phyloP scores from a whole-genome alignment of 2,797 vertebrate genomes.

The Staurois parvus region DNA sequence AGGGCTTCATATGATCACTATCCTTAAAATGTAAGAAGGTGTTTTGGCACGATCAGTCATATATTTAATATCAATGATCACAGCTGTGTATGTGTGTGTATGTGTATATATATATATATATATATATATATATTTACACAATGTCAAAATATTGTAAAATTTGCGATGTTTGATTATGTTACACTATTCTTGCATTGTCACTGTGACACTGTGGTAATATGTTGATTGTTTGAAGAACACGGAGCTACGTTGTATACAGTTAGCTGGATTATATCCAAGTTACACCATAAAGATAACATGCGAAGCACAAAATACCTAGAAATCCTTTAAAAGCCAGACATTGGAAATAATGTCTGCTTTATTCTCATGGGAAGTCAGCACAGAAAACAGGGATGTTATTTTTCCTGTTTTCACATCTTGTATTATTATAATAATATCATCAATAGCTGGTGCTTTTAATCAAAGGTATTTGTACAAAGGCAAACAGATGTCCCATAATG shows the following conservation, averaged over 20 bases:
- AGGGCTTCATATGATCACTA: too few relatives aligned
- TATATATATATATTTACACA: too few relatives aligned
- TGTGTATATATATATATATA: too few relatives aligned
- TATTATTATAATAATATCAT: constrained; percentile 16
- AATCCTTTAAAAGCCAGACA: constrained; percentile 34
- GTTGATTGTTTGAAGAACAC: constrained; percentile 8
- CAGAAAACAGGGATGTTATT: constrained; percentile 45
- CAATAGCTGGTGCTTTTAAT: constrained; percentile 24
- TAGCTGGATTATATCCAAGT: constrained; percentile 5
- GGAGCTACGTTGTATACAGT: constrained; percentile 9
- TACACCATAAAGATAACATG: constrained; percentile 37
- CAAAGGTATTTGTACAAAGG: constrained; percentile 30
- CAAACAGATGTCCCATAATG: constrained; percentile 31
- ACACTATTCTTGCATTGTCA: not conserved
- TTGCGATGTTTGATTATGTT: not conserved
- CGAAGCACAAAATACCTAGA: constrained; percentile 1
- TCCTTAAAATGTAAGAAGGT: too few relatives aligned
- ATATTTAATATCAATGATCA: too few relatives aligned
- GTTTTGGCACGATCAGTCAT: too few relatives aligned
- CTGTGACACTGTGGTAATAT: not conserved
- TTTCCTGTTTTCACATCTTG: constrained; percentile 42
- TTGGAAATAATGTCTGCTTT: constrained; percentile 36
- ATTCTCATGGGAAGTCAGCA: constrained; percentile 49
- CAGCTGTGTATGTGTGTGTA: too few relatives aligned
- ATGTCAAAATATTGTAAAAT: too few relatives aligned